Evolutionary conservation across 2,888 invertebrate species (phyloP), one percentile per base, ranked within the genome.

Genomic region (Coremacera marginata): DNA sequence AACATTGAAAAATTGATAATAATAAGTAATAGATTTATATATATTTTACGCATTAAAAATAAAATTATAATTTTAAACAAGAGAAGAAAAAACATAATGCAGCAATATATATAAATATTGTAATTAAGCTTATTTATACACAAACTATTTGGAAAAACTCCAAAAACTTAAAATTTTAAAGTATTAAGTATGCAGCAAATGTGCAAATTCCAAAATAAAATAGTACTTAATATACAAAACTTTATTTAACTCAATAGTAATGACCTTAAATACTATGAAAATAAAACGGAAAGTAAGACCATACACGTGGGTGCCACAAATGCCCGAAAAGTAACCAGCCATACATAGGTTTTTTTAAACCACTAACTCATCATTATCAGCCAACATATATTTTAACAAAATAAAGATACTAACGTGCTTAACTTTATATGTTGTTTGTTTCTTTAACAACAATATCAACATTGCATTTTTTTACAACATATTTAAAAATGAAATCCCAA

Each of bases 191-290:
- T 52, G 51, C 19, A 65, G 44, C 14, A 55, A 62, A 16, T 74
- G 52, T 22, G 31, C 9, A 74, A 74, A 65, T 63, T 65, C 65
- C 65, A 65, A 57, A 51, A 52, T 22, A 37, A 70, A 60, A 34
- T 63, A 73, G 74, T 74, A 74, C 52, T 74, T 74, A 74, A 74
- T 67, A 57, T 60, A 16, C 25, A 63, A 5, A 63, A 19, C 27
- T 14, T 4, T 60, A 27, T 25, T 44, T 44, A 44, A 44, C 44
- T 44, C 44, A 44, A 44, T 44, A 44, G 14, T 11, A 11, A 44
- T 7, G 44, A 44, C 14, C 44, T 44, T 11, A 3, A 44, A 44
- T 44, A 2, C 1, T 14, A 44, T 44, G 14, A 2, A 37, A 8
- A 8, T 3, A 37, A 37, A 37, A 37, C 37, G 8, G 37, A 37